phyloP scores from a whole-genome alignment of 2,113 vertebrate genomes.

The Steatornis caripensis region DNA sequence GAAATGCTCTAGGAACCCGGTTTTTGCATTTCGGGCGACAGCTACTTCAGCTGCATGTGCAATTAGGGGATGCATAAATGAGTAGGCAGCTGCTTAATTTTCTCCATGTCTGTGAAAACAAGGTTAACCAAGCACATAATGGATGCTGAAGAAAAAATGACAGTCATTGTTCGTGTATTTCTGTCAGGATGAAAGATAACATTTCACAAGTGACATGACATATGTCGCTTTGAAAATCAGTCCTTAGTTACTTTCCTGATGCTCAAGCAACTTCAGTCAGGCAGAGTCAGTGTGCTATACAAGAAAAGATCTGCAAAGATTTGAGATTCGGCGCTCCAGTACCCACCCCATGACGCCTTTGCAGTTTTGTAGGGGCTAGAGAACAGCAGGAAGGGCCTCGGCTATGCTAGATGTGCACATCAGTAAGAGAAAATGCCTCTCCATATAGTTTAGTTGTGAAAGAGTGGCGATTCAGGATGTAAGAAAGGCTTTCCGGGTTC shows the following conservation, averaged over 20 bases:
- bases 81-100: background rate
- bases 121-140: background rate
- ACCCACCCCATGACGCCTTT: background rate
- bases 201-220: background rate
- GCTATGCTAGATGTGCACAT: background rate
- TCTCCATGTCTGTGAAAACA: background rate
- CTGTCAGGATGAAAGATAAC: background rate
- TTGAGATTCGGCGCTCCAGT: too few species aligned
- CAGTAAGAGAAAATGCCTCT: background rate
- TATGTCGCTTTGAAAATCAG: background rate
- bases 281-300: fast-evolving
- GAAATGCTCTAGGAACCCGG: background rate
- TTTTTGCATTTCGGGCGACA: background rate
- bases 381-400: background rate
- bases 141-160: background rate
- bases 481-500: background rate
- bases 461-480: background rate
- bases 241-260: background rate
- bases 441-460: background rate
- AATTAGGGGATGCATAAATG: background rate
- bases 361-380: background rate
- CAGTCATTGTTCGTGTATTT: background rate
- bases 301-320: background rate
- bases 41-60: background rate
- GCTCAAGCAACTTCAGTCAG: background rate